Base-by-base conservation (phyloP, 2,888 invertebrate genomes). In the Noctua pronuba region DNA sequence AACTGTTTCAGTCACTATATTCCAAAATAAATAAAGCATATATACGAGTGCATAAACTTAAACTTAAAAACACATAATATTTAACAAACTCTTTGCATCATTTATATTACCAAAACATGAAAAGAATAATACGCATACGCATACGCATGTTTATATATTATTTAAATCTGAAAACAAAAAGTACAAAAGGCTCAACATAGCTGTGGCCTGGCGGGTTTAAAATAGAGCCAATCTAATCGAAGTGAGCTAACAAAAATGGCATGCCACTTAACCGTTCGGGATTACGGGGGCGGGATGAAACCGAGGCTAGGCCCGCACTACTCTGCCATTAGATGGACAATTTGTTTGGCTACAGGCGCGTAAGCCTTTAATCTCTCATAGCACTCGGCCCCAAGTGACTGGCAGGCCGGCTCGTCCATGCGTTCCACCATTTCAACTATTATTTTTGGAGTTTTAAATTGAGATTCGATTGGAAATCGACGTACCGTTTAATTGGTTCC, bases 271-370 rank as follows among this genome's bases (percentile, higher is more conserved):
- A 91, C 88, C 88, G 88, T 85, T 82, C 68, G 85, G 90, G 91
- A 92, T 92, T 90, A 92, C 88, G 89, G 88, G 79, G 87, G 91
- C 83, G 88, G 90, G 89, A 82, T 77, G 88, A 86, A 90, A 89
- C 90, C 89, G 90, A 85, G 88, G 88, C 83, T 83, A 86, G 84
- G 86, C 86, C 88, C 88, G 88, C 91, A 90, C 92, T 92, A 92
- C 92, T 91, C 91, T 87, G 89, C 94, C 93, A 94, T 95, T 95
- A 95, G 95, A 92, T 89, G 92, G 92, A 92, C 94, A 94, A 95
- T 95, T 95, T 95, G 93, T 95, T 95, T 94, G 93, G 93, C 92
- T 92, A 92, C 92, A 92, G 91, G 87, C 88, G 89, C 87, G 89
- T 92, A 93, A 95, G 92, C 95, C 92, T 94, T 94, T 95, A 94